These are phyloP conservation scores for Characodon lateralis DNA, from an alignment of 2,797 vertebrate genomes.

Conservation along the genomic window DNA sequence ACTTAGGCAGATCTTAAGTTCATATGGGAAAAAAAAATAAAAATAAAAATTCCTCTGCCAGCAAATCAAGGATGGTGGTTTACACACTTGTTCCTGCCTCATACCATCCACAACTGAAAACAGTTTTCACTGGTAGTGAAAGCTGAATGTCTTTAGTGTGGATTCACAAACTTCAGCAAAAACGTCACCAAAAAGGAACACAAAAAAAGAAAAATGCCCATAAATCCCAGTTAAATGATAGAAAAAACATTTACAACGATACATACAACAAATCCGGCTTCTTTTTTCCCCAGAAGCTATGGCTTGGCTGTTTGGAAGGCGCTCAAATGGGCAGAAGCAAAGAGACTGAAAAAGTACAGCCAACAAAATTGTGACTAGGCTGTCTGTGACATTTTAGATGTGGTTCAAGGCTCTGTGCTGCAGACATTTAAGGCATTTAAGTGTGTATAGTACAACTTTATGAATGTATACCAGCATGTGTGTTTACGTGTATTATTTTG, in stretches of 20 bases:
- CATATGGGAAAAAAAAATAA: constrained; percentile 19
- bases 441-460: constrained; percentile 5
- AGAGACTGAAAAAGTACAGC: constrained; percentile 54
- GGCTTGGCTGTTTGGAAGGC: constrained; percentile 50
- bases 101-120: constrained; percentile 41
- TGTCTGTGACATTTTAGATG: constrained; percentile 62
- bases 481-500: constrained; percentile 9
- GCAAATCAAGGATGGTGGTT: constrained; percentile 22
- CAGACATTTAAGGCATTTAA: constrained; percentile 47
- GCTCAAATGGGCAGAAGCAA: constrained; percentile 49
- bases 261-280: constrained; percentile 39
- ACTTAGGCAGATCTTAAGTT: constrained; percentile 19
- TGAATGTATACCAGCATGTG: not conserved
- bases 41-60: constrained; percentile 8
- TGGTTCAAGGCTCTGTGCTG: constrained; percentile 42
- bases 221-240: constrained; percentile 29
- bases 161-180: constrained; percentile 31
- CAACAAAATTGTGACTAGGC: constrained; percentile 44
- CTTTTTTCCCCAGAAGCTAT: constrained; percentile 43
- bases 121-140: constrained; percentile 45
- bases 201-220: constrained; percentile 11
- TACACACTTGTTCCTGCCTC: constrained; percentile 30
- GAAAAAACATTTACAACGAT: constrained; percentile 33
- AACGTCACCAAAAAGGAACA: constrained; percentile 15
- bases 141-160: constrained; percentile 33